phyloP scores from a whole-genome alignment of 2,113 vertebrate genomes.

The Hylia prasina region DNA sequence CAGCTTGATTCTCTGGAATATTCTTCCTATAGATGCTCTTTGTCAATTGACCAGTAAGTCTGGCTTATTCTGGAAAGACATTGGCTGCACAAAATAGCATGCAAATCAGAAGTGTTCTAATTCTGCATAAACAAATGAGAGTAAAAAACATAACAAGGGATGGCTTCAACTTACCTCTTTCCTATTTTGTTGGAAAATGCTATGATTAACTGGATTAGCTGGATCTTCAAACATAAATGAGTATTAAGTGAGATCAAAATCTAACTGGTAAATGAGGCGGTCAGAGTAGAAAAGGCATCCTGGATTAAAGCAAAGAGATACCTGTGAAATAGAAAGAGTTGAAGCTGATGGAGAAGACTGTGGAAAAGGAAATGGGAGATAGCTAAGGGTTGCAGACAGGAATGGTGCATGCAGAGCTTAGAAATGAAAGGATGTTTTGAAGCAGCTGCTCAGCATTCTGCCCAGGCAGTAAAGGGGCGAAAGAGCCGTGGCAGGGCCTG shows the following conservation, averaged over 20 bases:
- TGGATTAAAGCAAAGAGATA: not conserved
- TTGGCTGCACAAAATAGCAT: not conserved
- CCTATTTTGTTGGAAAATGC: not conserved
- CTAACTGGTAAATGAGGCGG: not conserved
- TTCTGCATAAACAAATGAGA: not conserved
- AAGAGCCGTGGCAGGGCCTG: not conserved
- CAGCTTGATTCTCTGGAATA: not conserved
- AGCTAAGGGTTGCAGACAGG: not conserved
- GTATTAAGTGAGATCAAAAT: not conserved
- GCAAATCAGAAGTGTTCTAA: not conserved
- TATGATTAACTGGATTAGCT: not conserved
- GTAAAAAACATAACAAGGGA: not conserved
- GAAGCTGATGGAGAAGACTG: not conserved
- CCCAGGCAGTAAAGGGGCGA: fast-evolving
- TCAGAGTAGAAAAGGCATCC: not conserved
- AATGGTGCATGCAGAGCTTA: not conserved
- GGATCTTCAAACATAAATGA: not conserved
- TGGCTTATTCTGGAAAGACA: not conserved
- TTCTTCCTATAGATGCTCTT: not conserved
- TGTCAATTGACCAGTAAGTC: not conserved
- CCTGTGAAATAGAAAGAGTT: not conserved
- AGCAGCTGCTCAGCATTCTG: not conserved
- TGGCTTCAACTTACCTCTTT: not conserved
- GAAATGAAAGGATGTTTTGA: not conserved
- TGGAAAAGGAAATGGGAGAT: not conserved